Evolutionary conservation across 2,113 vertebrate genomes (phyloP).

Genomic region (Rissa tridactyla): DNA sequence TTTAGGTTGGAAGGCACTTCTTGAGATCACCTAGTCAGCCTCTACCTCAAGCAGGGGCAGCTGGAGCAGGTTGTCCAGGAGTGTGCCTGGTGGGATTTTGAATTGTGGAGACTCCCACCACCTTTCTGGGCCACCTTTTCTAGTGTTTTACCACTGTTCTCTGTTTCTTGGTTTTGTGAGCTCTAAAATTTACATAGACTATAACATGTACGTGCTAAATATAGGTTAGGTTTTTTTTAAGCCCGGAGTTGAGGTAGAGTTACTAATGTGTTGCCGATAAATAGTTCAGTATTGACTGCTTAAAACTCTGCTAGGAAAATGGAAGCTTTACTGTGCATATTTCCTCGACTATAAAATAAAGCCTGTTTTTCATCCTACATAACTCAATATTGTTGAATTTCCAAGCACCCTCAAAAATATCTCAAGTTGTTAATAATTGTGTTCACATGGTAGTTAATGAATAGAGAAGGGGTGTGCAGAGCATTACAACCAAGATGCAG

Average conservation of each 20-base stretch:
- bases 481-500: neutral
- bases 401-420: neutral
- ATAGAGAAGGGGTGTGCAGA: neutral
- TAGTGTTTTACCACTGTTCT: neutral
- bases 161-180: neutral
- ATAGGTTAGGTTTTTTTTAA: neutral
- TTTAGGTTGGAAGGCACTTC: neutral
- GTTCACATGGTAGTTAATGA: neutral
- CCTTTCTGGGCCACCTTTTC: neutral
- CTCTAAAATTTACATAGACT: neutral
- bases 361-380: neutral
- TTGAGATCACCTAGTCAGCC: neutral
- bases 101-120: neutral
- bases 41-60: neutral
- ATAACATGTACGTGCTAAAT: neutral
- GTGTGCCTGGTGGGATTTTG: neutral
- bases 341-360: neutral
- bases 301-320: neutral
- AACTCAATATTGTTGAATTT: neutral
- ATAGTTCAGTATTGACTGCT: neutral
- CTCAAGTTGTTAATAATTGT: neutral
- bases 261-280: neutral
- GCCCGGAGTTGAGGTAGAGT: neutral
- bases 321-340: neutral
- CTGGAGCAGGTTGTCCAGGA: neutral